These are phyloP conservation scores for Amphipoea lucens DNA, from an alignment of 2,888 invertebrate species.

Conservation along the genomic window DNA sequence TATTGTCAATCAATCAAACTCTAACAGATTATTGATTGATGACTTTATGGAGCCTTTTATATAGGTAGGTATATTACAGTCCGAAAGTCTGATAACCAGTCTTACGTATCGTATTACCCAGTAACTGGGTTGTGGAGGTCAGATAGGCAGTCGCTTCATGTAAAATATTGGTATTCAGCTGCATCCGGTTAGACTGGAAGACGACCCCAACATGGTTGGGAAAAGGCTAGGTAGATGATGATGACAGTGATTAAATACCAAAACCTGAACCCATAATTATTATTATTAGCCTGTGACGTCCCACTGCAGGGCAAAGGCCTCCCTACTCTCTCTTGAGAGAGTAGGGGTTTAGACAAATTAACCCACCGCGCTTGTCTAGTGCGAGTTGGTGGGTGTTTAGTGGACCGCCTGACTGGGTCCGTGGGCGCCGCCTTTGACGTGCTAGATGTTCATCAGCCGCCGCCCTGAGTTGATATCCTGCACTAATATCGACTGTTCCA, in stretches of 20 bases:
- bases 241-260: neutral
- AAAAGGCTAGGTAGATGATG: neutral
- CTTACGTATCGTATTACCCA: neutral
- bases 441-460: too few species aligned
- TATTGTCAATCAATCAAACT: conserved; percentile 5
- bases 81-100: neutral
- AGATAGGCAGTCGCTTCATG: neutral
- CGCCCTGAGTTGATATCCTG: too few species aligned
- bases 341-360: too few species aligned
- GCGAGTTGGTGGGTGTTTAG: too few species aligned
- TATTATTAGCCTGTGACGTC: too few species aligned
- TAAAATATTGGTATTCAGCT: neutral
- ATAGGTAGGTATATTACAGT: neutral
- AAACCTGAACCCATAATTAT: neutral
- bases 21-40: neutral
- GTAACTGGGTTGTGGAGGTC: neutral
- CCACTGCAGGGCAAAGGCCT: too few species aligned
- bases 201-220: neutral
- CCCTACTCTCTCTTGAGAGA: too few species aligned
- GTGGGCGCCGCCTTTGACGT: too few species aligned
- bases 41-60: neutral
- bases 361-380: too few species aligned
- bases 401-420: too few species aligned
- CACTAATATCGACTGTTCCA: too few species aligned
- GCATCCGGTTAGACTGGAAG: neutral